These are phyloP conservation scores for Nemopilema nomurai DNA, from an alignment of 30 jellyfish, hydroid and myxozoan species.

Conservation along the genomic window DNA sequence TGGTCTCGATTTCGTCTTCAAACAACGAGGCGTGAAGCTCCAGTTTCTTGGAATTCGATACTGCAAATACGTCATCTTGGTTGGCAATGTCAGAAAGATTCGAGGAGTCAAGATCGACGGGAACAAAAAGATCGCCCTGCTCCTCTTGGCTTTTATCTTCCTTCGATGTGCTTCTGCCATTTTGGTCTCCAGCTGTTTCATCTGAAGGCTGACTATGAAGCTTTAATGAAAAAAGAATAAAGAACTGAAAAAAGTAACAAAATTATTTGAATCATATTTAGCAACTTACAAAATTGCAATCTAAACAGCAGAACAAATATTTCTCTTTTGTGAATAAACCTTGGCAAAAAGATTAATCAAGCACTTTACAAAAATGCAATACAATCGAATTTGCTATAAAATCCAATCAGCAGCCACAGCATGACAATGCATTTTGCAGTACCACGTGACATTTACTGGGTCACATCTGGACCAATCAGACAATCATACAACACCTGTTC, in stretches of 20 bases:
- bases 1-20: conserved; percentile 43
- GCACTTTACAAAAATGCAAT: no score
- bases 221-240: no score
- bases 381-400: no score
- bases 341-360: no score
- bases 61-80: conserved; percentile 40
- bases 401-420: no score
- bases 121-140: conserved; percentile 32
- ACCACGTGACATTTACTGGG: no score
- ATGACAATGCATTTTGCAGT: no score
- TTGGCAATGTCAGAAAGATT: conserved; percentile 7
- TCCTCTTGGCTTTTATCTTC: conserved; percentile 45
- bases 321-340: no score
- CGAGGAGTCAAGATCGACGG: conserved; percentile 54
- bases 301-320: no score
- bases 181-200: background rate
- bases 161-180: background rate
- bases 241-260: no score
- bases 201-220: conserved; percentile 18
- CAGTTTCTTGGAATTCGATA: conserved; percentile 35
- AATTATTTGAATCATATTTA: no score
- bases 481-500: conserved; percentile 1
- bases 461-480: background rate
- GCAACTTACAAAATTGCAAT: no score
- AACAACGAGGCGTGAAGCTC: conserved; percentile 62